A percentile compares a stretch with the other conserved stretches of the same genome.
Evolutionary conservation across 2,797 vertebrate species (phyloP).

Genomic region (Luscinia luscinia): DNA sequence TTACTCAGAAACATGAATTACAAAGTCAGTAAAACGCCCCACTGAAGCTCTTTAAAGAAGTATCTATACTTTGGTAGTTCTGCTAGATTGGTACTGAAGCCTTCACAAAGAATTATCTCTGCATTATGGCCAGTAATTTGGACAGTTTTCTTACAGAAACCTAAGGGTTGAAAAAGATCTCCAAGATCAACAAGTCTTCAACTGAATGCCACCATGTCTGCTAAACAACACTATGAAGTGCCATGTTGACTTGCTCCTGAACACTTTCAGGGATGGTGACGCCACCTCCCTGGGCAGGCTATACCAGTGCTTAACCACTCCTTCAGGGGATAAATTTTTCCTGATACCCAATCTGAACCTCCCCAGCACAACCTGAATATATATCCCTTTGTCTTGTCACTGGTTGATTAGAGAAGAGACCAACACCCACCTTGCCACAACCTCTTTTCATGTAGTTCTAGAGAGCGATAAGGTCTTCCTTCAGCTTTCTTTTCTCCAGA

Average conservation of each 20-base stretch:
- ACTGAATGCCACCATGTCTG: not conserved
- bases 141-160: not conserved
- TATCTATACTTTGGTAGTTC: not conserved
- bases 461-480: rapidly evolving
- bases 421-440: not conserved
- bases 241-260: not conserved
- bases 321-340: not conserved
- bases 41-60: not conserved
- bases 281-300: not conserved
- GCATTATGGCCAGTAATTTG: not conserved
- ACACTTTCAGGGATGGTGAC: not conserved
- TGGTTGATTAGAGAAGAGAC: not conserved
- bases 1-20: not conserved
- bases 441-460: not conserved
- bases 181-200: not conserved
- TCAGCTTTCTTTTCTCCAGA: not conserved
- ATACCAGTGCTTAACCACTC: not conserved
- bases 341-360: not conserved
- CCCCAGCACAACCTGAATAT: not conserved
- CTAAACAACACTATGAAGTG: rapidly evolving
- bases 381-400: not conserved
- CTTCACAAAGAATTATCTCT: not conserved
- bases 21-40: not conserved
- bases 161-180: not conserved
- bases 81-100: not conserved